Evolutionary conservation across 2,888 invertebrate genomes (phyloP).

Genomic region (Melinopterus prodromus): DNA sequence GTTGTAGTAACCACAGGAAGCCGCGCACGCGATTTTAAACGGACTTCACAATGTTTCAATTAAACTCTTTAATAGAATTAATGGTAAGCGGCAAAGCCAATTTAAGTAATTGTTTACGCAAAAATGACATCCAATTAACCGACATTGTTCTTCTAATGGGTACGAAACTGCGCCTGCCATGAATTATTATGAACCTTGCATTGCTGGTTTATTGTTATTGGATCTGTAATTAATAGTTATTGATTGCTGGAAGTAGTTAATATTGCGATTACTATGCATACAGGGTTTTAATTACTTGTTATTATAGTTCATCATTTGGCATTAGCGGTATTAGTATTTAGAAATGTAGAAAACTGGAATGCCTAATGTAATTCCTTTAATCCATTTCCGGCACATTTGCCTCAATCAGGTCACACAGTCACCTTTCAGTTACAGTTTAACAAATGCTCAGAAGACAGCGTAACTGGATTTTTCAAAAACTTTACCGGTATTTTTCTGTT

Average conservation of each 20-base stretch:
- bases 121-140: neutral
- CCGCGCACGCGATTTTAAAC: constrained; percentile 4
- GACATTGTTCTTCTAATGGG: neutral
- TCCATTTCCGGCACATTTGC: too few species aligned
- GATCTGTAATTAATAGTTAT: neutral
- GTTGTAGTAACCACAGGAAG: neutral
- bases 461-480: too few species aligned
- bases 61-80: constrained; percentile 12
- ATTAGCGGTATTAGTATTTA: too few species aligned
- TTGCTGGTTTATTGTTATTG: neutral
- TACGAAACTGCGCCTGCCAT: neutral
- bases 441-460: too few species aligned
- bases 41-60: constrained; percentile 9
- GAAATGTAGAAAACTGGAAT: too few species aligned
- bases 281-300: too few species aligned
- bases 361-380: too few species aligned
- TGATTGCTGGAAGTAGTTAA: neutral
- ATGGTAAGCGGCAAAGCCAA: constrained; percentile 8
- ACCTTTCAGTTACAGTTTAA: too few species aligned
- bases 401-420: too few species aligned
- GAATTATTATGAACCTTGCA: neutral
- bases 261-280: too few species aligned
- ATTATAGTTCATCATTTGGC: too few species aligned
- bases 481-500: too few species aligned
- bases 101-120: neutral